Conservation (phyloP, 2,888 invertebrate species). For the Epinotia nisella region DNA sequence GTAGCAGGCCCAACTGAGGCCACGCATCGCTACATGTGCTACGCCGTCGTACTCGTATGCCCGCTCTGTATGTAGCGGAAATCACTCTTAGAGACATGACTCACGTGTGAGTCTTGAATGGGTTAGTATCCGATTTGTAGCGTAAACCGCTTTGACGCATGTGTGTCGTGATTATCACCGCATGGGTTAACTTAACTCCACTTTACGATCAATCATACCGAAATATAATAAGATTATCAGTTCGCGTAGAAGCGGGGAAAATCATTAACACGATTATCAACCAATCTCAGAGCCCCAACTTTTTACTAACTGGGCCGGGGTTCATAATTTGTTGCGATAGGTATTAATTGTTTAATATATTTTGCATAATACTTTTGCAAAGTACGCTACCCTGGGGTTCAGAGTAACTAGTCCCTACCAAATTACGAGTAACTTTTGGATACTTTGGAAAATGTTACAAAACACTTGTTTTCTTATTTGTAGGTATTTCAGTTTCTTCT, state of each 20-base stretch:
- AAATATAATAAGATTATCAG: conserved; percentile 53
- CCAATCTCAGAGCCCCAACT: conserved; percentile 52
- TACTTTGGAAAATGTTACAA: too few relatives aligned
- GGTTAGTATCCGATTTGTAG: too few relatives aligned
- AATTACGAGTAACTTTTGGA: too few relatives aligned
- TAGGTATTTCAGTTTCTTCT: too few relatives aligned
- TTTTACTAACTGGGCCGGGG: conserved; percentile 46
- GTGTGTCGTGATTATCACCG: neutral
- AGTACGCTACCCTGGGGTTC: neutral
- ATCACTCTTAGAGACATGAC: too few relatives aligned
- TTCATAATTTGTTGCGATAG: conserved; percentile 30
- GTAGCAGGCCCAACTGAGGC: too few relatives aligned
- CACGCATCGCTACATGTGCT: too few relatives aligned
- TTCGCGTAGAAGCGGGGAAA: conserved; percentile 38
- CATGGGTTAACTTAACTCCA: neutral
- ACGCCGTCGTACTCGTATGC: too few relatives aligned
- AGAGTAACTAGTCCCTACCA: neutral
- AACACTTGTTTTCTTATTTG: too few relatives aligned
- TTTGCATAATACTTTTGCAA: conserved; percentile 33
- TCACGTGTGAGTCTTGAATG: too few relatives aligned
- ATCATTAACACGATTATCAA: conserved; percentile 55
- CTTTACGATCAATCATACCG: conserved; percentile 35
- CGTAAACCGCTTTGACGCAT: neutral
- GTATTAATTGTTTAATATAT: conserved; percentile 31
- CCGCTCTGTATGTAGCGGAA: too few relatives aligned